phyloP scores from a whole-genome alignment of 2,888 invertebrate genomes.

The Syrista parreyssii region DNA sequence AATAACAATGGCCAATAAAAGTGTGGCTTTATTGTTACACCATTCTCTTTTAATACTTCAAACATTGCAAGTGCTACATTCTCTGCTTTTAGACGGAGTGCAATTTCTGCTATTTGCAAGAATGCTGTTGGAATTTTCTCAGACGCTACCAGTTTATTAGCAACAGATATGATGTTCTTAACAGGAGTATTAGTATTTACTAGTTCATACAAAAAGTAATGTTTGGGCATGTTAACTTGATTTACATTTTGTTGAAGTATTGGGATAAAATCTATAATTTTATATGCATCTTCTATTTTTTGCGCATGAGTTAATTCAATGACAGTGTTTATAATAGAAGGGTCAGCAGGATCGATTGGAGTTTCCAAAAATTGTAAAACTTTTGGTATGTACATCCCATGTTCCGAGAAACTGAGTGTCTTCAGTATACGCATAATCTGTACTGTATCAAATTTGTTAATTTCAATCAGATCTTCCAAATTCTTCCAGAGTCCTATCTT shows the following conservation, averaged over 20 bases:
- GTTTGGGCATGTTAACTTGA: conserved; percentile 62
- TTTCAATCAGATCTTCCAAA: conserved; percentile 62
- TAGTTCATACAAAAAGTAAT: conserved; percentile 69
- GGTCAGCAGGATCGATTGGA: conserved; percentile 40
- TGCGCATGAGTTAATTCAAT: conserved; percentile 69
- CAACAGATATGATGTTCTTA: conserved; percentile 56
- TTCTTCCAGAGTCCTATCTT: conserved; percentile 64
- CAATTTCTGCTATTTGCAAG: conserved; percentile 69
- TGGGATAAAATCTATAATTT: conserved; percentile 64
- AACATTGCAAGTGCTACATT: conserved; percentile 68
- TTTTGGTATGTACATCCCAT: conserved; percentile 60
- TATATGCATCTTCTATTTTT: conserved; percentile 67
- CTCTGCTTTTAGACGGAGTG: conserved; percentile 67
- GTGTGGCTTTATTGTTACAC: conserved; percentile 69
- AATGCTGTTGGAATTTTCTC: conserved; percentile 59
- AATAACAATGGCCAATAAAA: conserved; percentile 77
- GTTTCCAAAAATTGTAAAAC: conserved; percentile 63
- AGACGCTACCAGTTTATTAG: conserved; percentile 43
- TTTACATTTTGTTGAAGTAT: conserved; percentile 29
- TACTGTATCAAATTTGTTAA: conserved; percentile 39
- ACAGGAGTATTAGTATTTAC: conserved; percentile 68
- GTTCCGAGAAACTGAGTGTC: conserved; percentile 57
- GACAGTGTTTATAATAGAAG: conserved; percentile 58
- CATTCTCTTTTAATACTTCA: conserved; percentile 64
- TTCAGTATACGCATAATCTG: conserved; percentile 69